Conservation (phyloP, 1,140 invertebrate species). For the Diachasmimorpha longicaudata region DNA sequence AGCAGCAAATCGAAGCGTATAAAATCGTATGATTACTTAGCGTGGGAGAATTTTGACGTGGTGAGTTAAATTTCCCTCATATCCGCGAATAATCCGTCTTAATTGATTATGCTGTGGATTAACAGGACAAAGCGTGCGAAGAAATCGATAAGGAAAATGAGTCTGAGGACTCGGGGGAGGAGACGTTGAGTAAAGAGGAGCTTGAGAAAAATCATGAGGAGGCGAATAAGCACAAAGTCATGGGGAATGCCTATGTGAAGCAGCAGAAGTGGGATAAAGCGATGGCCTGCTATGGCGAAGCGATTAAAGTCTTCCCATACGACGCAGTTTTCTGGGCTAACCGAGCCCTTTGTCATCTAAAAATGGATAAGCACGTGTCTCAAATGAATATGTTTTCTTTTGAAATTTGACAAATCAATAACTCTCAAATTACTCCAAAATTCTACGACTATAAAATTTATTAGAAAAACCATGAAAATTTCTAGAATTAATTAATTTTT, state of each 20-base stretch:
- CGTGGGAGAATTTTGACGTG: conserved; percentile 85
- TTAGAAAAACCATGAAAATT: no score
- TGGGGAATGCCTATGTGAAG: conserved; percentile 86
- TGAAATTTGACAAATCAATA: no score
- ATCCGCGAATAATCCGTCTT: no score
- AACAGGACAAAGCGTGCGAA: conserved; percentile 74
- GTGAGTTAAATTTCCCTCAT: conserved; percentile 57
- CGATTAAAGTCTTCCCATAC: conserved; percentile 76
- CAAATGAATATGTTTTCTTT: conserved; percentile 15
- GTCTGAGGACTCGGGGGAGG: conserved; percentile 61
- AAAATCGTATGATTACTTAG: conserved; percentile 69
- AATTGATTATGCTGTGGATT: conserved; percentile 22
- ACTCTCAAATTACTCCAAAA: no score
- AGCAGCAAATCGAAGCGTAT: conserved; percentile 54
- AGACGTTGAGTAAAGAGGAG: conserved; percentile 68
- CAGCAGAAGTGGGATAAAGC: conserved; percentile 79
- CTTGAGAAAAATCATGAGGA: conserved; percentile 61
- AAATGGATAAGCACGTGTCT: conserved; percentile 74
- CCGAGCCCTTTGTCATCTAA: conserved; percentile 85
- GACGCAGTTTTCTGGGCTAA: conserved; percentile 88
- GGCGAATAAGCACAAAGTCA: conserved; percentile 59
- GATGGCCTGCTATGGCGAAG: conserved; percentile 79
- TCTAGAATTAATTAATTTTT: no score
- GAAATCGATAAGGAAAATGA: conserved; percentile 69
- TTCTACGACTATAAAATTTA: no score